These are phyloP conservation scores for Spea bombifrons DNA, from an alignment of 2,113 vertebrate genomes.

Conservation along the genomic window DNA sequence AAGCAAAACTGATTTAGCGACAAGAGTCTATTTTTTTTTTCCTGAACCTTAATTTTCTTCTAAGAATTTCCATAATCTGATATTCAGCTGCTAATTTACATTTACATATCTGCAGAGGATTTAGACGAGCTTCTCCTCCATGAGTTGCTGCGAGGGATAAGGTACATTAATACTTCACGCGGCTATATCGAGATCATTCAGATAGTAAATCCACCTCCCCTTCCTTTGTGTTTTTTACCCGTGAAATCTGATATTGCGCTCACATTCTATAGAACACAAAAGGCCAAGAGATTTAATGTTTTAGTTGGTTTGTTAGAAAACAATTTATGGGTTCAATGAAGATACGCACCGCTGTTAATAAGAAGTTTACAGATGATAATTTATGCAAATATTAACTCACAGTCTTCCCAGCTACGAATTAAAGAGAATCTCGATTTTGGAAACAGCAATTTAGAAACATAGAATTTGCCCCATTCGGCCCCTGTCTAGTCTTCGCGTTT, in stretches of 20 bases:
- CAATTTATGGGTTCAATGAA: too few species aligned
- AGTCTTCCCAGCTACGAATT: too few species aligned
- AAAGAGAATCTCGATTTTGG: too few species aligned
- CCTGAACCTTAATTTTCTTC: conserved; percentile 50
- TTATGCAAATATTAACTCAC: too few species aligned
- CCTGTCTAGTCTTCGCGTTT: too few species aligned
- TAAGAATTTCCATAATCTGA: conserved; percentile 56
- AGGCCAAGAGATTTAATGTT: conserved; percentile 28
- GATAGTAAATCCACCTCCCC: conserved; percentile 49
- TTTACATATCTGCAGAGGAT: conserved; percentile 54
- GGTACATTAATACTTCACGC: conserved; percentile 34
- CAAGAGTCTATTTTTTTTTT: conserved; percentile 48
- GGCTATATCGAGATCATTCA: conserved; percentile 35
- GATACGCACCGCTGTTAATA: too few species aligned
- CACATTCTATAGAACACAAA: conserved; percentile 11
- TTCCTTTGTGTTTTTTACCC: conserved; percentile 45
- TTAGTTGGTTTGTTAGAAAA: not conserved
- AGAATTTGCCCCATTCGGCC: too few species aligned
- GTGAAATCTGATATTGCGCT: conserved; percentile 27
- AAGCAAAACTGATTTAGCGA: conserved; percentile 53
- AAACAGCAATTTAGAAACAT: too few species aligned
- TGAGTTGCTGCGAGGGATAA: conserved; percentile 45
- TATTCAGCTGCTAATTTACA: conserved; percentile 53
- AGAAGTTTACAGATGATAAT: too few species aligned
- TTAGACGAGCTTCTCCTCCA: conserved; percentile 45